Percentiles rank a stretch among this genome's conserved stretches.
phyloP scores from a whole-genome alignment of 2,113 vertebrate genomes.

The Pica pica region DNA sequence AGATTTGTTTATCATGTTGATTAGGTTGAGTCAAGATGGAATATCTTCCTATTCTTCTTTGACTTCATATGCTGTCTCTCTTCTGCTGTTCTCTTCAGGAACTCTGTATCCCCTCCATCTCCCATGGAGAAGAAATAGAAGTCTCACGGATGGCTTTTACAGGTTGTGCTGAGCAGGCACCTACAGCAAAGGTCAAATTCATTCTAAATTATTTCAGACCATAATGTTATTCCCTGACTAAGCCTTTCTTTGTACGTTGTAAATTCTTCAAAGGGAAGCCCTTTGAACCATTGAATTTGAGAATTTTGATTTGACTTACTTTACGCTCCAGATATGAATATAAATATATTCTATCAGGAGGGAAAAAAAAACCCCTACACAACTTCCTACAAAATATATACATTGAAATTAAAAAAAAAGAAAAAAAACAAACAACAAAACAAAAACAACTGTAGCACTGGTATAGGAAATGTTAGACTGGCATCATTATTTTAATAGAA shows the following conservation, averaged over 20 bases:
- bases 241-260: background rate
- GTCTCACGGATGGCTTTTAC: background rate
- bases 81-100: background rate
- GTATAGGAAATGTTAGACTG: background rate
- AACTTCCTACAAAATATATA: background rate
- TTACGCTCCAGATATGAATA: background rate
- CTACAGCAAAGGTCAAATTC: background rate
- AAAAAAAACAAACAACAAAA: too few species aligned
- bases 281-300: background rate
- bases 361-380: background rate
- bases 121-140: background rate
- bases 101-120: background rate
- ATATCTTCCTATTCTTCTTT: background rate
- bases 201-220: background rate
- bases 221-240: background rate
- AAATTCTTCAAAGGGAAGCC: background rate
- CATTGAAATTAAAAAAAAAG: background rate
- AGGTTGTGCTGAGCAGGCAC: background rate
- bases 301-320: background rate
- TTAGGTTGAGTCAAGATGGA: background rate
- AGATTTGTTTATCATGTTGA: background rate
- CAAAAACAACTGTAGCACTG: fast-evolving
- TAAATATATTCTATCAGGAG: background rate
- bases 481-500: background rate
- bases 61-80: background rate